Evolutionary conservation across 1,140 invertebrate species (phyloP), one percentile per base, ranked within the genome.

Genomic region (Pseudomyrmex flavicornis): DNA sequence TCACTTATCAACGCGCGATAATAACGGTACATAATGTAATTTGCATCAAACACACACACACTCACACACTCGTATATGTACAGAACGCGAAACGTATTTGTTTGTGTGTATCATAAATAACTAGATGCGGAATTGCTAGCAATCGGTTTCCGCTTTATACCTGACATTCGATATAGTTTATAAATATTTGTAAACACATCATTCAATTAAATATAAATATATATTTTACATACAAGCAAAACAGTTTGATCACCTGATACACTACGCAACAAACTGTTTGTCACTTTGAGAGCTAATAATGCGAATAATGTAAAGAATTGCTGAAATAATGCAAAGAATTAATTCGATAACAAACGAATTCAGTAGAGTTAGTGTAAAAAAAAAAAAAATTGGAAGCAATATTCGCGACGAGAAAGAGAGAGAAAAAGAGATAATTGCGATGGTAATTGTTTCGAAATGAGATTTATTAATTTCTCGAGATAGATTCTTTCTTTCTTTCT

Each of bases 381-480:
- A 12, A 46, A 59, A 17, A n/a, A 46, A 15, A 52, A 7, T 7
- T n/a, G 20, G 50, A 52, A 52, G 50, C 50, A 52, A 50, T 50
- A 12, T 50, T 13, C 50, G 12, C 12, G 1, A 50, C 12, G 44
- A 13, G 35, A 13, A 5, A 26, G 35, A n/a, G 17, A 48, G 4
- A 15, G 15, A 4, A 22, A 54, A 2, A 50, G 4, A 65, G 66
- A 48, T 79, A 79, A 70, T 69, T 70, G 52, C 9, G 46, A 35
- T 65, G 10, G 76, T 59, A 70, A 80, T 59, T 80, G 46, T 44
- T 70, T 58, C 22, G 54, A 17, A 70, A 79, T 70, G 44, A 61
- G 54, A 80, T 70, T 80, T 80, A 80, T 80, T 66, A 70, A 80
- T 80, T 80, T 70, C 66, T 80, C 48, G 22, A 70, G 76, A 59